These are phyloP conservation scores for Pseudomyrmex sp. DNA, from an alignment of 1,140 invertebrate species.

Conservation along the genomic window DNA sequence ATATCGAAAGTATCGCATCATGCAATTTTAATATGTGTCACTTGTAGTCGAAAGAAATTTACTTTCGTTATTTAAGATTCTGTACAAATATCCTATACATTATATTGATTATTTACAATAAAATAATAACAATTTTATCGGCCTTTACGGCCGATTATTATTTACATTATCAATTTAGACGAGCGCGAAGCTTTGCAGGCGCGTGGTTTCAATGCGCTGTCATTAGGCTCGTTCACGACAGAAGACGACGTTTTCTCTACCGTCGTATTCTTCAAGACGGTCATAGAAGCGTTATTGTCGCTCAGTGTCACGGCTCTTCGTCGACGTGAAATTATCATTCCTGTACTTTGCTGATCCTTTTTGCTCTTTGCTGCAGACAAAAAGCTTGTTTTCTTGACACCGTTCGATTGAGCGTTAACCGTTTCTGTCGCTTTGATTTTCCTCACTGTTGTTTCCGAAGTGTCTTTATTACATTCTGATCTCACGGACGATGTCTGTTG, in stretches of 20 bases:
- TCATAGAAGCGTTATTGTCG: constrained; percentile 71
- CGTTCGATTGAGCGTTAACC: constrained; percentile 7
- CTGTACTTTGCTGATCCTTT: constrained; percentile 28
- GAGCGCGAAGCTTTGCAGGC: not conserved
- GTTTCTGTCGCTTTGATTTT: constrained; percentile 3
- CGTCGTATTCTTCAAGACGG: constrained; percentile 61
- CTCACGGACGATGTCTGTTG: not conserved
- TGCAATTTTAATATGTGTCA: no score
- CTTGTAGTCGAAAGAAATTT: no score
- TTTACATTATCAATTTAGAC: not conserved
- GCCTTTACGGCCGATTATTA: no score
- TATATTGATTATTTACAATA: constrained; percentile 37
- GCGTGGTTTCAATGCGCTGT: constrained; percentile 29
- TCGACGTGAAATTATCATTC: constrained; percentile 65
- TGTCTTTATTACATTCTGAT: not conserved
- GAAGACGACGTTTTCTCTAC: not conserved
- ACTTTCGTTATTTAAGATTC: constrained; percentile 5
- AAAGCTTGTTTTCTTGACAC: not conserved
- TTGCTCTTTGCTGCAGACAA: constrained; percentile 4
- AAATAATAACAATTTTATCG: no score
- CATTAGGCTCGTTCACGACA: not conserved
- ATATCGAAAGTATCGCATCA: no score
- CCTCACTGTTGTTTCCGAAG: not conserved
- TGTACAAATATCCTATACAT: not conserved
- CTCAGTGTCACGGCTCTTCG: constrained; percentile 68